phyloP scores from a whole-genome alignment of 2,888 invertebrate genomes.

The Panzeria rudis region DNA sequence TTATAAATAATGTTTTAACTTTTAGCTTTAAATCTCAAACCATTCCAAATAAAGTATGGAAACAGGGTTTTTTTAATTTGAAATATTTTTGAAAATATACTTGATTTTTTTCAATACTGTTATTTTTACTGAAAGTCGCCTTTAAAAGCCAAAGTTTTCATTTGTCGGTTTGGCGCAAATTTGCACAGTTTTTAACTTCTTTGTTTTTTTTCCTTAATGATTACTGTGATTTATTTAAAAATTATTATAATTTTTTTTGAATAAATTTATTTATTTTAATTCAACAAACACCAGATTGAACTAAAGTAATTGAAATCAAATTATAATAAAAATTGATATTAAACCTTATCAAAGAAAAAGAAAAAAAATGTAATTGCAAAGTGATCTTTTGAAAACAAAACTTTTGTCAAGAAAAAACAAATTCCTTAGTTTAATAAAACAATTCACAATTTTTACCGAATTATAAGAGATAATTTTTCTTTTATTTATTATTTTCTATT shows the following conservation, averaged over 20 bases:
- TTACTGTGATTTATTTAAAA: conserved; percentile 5
- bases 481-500: conserved; percentile 7
- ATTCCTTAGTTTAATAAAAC: neutral
- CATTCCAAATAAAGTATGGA: neutral
- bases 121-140: neutral
- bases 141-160: neutral
- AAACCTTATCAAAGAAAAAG: conserved; percentile 11
- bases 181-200: neutral
- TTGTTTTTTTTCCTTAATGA: neutral
- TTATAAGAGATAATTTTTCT: conserved; percentile 37
- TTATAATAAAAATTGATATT: conserved; percentile 55
- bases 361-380: conserved; percentile 42
- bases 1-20: neutral
- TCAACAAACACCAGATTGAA: conserved; percentile 21
- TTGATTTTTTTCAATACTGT: neutral
- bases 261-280: conserved; percentile 11
- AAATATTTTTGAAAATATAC: neutral
- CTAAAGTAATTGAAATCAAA: neutral
- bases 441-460: conserved; percentile 56
- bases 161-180: neutral
- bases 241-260: neutral
- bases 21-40: neutral
- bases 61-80: neutral
- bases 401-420: conserved; percentile 15
- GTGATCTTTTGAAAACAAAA: conserved; percentile 18